phyloP scores from a whole-genome alignment of 2,888 invertebrate genomes.

The Parnassius mnemosyne region DNA sequence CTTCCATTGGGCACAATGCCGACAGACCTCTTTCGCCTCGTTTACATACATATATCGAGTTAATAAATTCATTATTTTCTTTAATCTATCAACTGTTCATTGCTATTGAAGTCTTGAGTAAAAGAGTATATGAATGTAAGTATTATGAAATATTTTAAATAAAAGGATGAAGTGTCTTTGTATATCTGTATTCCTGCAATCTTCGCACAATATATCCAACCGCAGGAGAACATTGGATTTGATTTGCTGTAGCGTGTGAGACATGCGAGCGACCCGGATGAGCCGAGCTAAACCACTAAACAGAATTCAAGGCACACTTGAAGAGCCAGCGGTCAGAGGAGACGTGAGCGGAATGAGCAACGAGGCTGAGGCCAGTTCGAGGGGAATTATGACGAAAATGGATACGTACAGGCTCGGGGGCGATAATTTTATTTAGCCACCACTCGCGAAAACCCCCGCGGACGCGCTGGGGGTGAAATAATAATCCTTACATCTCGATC shows the following conservation, averaged over 20 bases:
- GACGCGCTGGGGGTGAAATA: conserved; percentile 41
- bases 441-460: conserved; percentile 37
- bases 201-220: too few species aligned
- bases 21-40: too few species aligned
- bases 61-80: too few species aligned
- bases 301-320: conserved; percentile 48
- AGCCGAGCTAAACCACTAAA: conserved; percentile 23
- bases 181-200: neutral
- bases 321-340: conserved; percentile 49
- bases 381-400: conserved; percentile 58
- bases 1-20: too few species aligned
- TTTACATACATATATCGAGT: too few species aligned
- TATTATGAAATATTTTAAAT: too few species aligned
- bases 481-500: conserved; percentile 62
- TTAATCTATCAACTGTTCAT: too few species aligned
- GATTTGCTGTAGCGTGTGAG: conserved; percentile 13
- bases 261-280: conserved; percentile 25
- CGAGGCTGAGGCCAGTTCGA: conserved; percentile 24
- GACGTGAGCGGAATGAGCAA: conserved; percentile 52
- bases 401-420: conserved; percentile 43
- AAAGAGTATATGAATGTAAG: too few species aligned
- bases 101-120: too few species aligned
- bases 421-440: conserved; percentile 64
- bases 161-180: too few species aligned
- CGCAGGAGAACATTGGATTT: conserved; percentile 16